Evolutionary conservation across 1,140 invertebrate genomes (phyloP).

Genomic region (Bombyx mandarina): DNA sequence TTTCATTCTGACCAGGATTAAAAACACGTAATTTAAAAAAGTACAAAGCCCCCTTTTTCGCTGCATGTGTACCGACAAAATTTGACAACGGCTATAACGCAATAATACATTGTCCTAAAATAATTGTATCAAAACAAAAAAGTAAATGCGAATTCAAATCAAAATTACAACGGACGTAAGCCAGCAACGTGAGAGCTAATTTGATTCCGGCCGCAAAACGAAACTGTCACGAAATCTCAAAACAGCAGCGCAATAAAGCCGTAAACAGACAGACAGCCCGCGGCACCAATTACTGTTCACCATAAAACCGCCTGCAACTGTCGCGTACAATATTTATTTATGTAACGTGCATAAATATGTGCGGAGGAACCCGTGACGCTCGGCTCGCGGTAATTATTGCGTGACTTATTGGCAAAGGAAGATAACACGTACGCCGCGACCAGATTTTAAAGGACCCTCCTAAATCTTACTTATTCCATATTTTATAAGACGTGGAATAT

Average conservation of each 20-base stretch:
- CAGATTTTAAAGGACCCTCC: constrained; percentile 27
- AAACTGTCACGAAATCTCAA: background rate
- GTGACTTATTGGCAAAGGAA: constrained; percentile 64
- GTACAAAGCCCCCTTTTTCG: no score
- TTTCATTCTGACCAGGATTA: no score
- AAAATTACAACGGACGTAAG: background rate
- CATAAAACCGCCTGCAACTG: constrained; percentile 42
- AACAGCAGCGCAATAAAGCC: background rate
- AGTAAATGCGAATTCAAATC: background rate
- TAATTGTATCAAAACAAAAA: background rate
- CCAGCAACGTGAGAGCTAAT: constrained; percentile 1
- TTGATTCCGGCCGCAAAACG: background rate
- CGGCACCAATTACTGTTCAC: constrained; percentile 26
- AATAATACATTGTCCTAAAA: no score
- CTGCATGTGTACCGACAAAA: no score
- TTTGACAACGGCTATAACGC: no score
- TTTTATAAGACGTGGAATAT: constrained; percentile 5
- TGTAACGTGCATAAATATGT: constrained; percentile 55
- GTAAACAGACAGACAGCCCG: constrained; percentile 9
- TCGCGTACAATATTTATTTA: constrained; percentile 48
- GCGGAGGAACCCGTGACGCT: constrained; percentile 51
- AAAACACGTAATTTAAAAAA: no score
- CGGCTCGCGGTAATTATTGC: constrained; percentile 62
- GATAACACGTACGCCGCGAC: constrained; percentile 59
- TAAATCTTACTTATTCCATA: background rate